Evolutionary conservation across 35 echinoderm and acorn worm species (phyloP), one percentile per base, ranked within the genome.

Genomic region (Lytechinus pictus): DNA sequence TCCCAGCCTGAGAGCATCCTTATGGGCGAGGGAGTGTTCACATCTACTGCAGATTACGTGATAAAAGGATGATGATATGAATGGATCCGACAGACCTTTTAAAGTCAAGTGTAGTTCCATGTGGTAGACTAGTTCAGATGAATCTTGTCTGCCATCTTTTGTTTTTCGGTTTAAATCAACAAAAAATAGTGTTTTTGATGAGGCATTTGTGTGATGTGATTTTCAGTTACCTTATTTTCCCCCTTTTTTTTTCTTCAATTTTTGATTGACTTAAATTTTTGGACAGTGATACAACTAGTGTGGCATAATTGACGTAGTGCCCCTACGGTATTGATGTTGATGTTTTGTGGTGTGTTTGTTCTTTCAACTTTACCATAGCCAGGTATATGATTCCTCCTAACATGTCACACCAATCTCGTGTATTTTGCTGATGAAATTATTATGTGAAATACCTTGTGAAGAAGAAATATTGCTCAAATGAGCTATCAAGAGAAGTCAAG

Each of bases 271-370:
- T 79, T 24, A 54, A 90, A 54, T 19, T 54, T 51, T 52, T 52
- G 88, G 27, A 54, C 88, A 90, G 28, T 90, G 88, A 90, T 54
- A 90, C 14, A 44, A 90, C 28, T 90, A 54, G 88, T 90, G 88
- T 90, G 88, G 52, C 88, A 90, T 52, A 90, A 90, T 52, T 90
- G 88, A 90, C 52, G 88, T 90, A 90, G 88, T 93, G 53, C 92
- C 16, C 53, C 53, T 93, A 93, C 10, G 52, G 44, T 52, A 52
- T 90, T 90, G 16, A 54, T 93, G 92, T 93, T 93, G n/a, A 93
- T 93, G 92, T 93, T 53, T 44, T 93, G 92, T 93, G 92, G 92
- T 8, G 92, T 93, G 92, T 93, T 44, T 93, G 92, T 93, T 90
- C 88, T 90, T 90, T 90, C 88, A 90, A 44, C 28, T 90, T 7